Percentiles rank a stretch among this genome's conserved stretches.
Evolutionary conservation across 1,140 invertebrate genomes (phyloP).

Genomic region (Megalonaias nervosa): DNA sequence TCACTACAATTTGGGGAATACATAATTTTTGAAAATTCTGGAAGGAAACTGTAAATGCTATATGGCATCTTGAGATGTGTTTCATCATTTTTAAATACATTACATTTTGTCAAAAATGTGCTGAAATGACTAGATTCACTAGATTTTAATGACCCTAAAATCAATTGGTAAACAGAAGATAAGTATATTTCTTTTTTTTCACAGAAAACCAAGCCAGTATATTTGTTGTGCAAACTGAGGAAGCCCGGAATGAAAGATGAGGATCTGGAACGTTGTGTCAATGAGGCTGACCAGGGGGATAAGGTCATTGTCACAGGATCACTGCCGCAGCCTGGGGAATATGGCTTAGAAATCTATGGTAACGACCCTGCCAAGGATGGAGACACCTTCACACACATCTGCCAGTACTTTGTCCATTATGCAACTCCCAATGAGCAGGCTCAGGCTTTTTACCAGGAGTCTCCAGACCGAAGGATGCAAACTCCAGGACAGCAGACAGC

Average conservation of each 20-base stretch:
- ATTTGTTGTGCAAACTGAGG: conserved; percentile 61
- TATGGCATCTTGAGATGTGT: no score
- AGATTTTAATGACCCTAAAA: no score
- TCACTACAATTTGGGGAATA: no score
- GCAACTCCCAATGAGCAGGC: conserved; percentile 55
- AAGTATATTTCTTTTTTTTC: no score
- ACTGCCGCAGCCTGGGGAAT: conserved; percentile 66
- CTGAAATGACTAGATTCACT: no score
- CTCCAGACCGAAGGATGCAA: conserved; percentile 46
- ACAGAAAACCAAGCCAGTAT: conserved; percentile 59
- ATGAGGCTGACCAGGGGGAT: conserved; percentile 57
- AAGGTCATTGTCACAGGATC: conserved; percentile 50
- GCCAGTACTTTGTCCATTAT: conserved; percentile 70
- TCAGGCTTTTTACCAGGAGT: conserved; percentile 63
- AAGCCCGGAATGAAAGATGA: conserved; percentile 61
- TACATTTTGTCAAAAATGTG: no score
- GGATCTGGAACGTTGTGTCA: conserved; percentile 62
- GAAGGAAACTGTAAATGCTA: no score
- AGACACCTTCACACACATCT: conserved; percentile 70
- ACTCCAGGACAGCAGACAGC: conserved; percentile 33
- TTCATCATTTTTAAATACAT: no score
- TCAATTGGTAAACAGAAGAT: no score
- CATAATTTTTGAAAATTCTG: no score
- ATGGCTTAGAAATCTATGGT: conserved; percentile 71
- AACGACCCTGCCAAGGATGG: conserved; percentile 70